phyloP scores from a whole-genome alignment of 2,888 invertebrate species.

The Hetaerina titia region DNA sequence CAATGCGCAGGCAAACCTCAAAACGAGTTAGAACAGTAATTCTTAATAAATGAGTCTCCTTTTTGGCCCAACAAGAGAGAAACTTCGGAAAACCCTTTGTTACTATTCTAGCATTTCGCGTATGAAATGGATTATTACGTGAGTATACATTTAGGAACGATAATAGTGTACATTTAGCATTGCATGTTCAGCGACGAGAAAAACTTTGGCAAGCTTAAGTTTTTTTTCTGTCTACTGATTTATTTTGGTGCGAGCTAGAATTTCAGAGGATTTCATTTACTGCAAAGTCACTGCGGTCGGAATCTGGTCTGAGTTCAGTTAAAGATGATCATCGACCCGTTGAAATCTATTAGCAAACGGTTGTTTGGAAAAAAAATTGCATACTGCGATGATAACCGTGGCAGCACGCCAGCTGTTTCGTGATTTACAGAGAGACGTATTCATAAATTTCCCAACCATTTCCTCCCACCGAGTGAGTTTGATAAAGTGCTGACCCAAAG shows the following conservation, averaged over 20 bases:
- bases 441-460: background rate
- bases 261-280: background rate
- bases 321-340: constrained; percentile 3
- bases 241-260: background rate
- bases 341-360: constrained; percentile 25
- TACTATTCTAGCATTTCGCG: no score
- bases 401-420: background rate
- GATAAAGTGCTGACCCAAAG: constrained; percentile 17
- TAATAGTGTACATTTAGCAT: no score
- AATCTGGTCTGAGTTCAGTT: background rate
- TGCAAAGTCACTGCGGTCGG: background rate
- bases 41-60: no score
- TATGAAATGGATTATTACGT: no score
- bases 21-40: no score
- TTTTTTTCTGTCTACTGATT: background rate
- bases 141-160: no score
- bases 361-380: constrained; percentile 24
- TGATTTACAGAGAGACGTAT: constrained; percentile 10
- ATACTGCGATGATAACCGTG: background rate
- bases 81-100: no score
- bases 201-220: background rate
- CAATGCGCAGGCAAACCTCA: no score
- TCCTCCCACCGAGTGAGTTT: background rate
- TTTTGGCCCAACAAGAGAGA: no score
- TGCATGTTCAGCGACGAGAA: background rate